These are phyloP conservation scores for Ephydatia muelleri DNA, from an alignment of 37 sponge, comb jelly and placozoan genomes.

Conservation along the genomic window DNA sequence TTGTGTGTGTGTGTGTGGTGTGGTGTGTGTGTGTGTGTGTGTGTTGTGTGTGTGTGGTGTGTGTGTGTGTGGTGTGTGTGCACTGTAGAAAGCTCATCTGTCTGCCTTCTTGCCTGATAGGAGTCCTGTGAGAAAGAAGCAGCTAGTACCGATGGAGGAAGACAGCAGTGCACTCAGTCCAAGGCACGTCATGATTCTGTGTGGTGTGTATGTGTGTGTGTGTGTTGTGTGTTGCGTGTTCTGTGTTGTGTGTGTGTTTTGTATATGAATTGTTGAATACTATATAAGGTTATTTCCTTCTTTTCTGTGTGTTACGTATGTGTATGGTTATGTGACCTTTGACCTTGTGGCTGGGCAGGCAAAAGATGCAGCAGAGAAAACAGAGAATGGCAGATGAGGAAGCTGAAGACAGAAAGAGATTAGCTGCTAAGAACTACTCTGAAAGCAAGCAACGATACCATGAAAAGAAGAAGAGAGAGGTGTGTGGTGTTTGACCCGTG, in stretches of 20 bases:
- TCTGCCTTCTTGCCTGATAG: constrained; percentile 19
- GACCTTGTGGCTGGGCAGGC: constrained; percentile 18
- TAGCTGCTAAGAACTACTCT: constrained; percentile 37
- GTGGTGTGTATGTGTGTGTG: too few species aligned
- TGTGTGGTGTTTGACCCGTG: background rate
- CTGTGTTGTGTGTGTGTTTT: background rate
- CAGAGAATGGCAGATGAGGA: constrained; percentile 72
- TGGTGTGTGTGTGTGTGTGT: too few species aligned
- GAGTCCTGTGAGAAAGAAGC: constrained; percentile 60
- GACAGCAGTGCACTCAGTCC: constrained; percentile 34
- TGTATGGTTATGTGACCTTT: background rate
- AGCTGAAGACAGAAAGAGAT: constrained; percentile 64
- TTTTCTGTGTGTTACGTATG: too few species aligned
- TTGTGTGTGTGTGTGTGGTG: background rate
- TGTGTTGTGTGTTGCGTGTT: too few species aligned
- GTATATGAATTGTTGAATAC: too few species aligned
- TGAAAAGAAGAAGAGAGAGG: constrained; percentile 41
- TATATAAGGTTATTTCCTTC: too few species aligned
- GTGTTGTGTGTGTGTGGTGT: background rate
- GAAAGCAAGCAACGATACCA: constrained; percentile 45
- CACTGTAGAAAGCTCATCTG: background rate
- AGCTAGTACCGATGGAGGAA: constrained; percentile 15
- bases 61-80: background rate
- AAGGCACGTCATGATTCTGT: background rate
- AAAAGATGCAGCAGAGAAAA: constrained; percentile 56